A percentile compares a stretch with the other conserved stretches of the same genome.
phyloP scores from a whole-genome alignment of 2,113 vertebrate species.

The Grallaria varia region DNA sequence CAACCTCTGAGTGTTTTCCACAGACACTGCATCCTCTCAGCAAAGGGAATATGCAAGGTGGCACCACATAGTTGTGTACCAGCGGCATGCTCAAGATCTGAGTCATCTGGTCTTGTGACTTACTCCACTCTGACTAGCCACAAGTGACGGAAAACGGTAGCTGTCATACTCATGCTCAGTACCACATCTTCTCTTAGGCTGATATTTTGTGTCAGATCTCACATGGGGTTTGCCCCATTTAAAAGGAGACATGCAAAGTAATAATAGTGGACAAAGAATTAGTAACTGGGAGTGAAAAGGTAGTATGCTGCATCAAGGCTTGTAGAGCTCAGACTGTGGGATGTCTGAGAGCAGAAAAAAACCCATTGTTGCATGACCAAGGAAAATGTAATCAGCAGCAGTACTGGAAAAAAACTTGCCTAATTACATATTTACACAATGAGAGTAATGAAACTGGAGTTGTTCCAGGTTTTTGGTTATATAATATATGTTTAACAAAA shows the following conservation, averaged over 20 bases:
- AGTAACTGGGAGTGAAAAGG: background rate
- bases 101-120: background rate
- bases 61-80: accelerated
- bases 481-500: slow-evolving; percentile 46
- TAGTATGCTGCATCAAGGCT: accelerated
- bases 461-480: slow-evolving; percentile 39
- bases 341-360: background rate
- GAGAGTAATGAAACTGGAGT: slow-evolving; percentile 26
- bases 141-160: background rate
- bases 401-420: slow-evolving; percentile 6
- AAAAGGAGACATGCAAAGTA: background rate
- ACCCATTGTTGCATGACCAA: background rate
- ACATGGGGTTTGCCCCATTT: background rate
- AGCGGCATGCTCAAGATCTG: background rate
- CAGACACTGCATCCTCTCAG: too few relatives aligned
- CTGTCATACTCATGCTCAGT: background rate
- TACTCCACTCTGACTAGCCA: background rate
- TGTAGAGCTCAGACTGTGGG: background rate
- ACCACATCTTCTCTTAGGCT: background rate
- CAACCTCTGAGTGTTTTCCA: background rate
- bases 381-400: slow-evolving; percentile 36
- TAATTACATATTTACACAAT: slow-evolving; percentile 58
- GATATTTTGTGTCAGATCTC: background rate
- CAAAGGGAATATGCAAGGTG: background rate
- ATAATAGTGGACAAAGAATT: background rate